Evolutionary conservation across 1,140 invertebrate species (phyloP), one percentile per base, ranked within the genome.

Genomic region (Diabrotica virgifera): DNA sequence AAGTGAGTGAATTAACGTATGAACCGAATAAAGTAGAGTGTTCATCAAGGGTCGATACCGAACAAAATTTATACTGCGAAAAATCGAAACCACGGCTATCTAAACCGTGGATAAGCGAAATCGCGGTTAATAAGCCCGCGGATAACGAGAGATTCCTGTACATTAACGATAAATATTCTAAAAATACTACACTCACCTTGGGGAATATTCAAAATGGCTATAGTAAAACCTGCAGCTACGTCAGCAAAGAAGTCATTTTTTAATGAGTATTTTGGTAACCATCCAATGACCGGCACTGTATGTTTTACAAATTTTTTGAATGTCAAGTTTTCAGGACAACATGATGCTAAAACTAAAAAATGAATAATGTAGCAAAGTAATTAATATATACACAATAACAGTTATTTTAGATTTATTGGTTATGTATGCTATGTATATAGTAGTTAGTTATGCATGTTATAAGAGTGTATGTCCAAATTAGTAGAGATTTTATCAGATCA

Each of bases 161-260:
- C 24, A n/a, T 1, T 14, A 5, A 55, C 10, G 14, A 3, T 4
- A 7, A 36, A 59, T 36, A 38, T 58, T 58, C 5, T 59, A 62
- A 53, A 67, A 78, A 24, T 24, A 24, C 24, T 24, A 24, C 24
- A 80, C 38, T 54, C 59, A 86, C 90, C 93, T 85, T 96, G 95
- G 0, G 94, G 94, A 77, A 97, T 94, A 74, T 96, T 93, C 89
- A 97, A 93, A 65, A 96, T 88, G n/a, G 91, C 92, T 6, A 95
- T 90, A 2, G 94, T 96, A 53, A 93, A 82, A 5, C 94, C 95
- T 5, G 90, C 84, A 14, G 90, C 85, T 7, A 91, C 73, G 80
- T 94, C 91, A 4, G 84, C 81, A 0, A 87, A 63, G 24, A 91
- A 78, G 74, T 89, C 81, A 52, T 83, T 77, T 69, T 84, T 85